phyloP scores from a whole-genome alignment of 2,797 vertebrate species.

The Syndactyla subalaris region DNA sequence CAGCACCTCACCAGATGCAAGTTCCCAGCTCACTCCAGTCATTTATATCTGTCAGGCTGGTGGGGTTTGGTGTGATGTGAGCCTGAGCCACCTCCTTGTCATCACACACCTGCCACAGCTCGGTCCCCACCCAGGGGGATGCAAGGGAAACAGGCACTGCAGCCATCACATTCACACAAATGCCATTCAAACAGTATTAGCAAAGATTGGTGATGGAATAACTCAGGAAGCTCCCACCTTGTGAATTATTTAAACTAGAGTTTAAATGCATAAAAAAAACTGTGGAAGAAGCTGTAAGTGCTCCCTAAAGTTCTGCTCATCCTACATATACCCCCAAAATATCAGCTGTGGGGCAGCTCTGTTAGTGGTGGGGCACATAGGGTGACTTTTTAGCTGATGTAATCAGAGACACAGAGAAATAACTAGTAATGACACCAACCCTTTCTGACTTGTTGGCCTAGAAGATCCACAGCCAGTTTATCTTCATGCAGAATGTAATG shows the following conservation, averaged over 20 bases:
- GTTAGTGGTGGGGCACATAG: background rate
- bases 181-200: background rate
- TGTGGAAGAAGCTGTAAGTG: background rate
- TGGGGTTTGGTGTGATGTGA: fast-evolving
- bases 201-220: background rate
- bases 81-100: background rate
- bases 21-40: background rate
- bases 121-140: background rate
- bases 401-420: background rate
- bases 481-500: background rate
- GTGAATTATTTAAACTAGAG: background rate
- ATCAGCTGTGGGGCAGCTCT: background rate
- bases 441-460: background rate
- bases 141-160: background rate
- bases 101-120: background rate
- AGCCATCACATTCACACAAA: background rate
- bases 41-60: background rate
- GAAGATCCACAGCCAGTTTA: background rate
- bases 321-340: fast-evolving
- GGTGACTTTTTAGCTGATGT: too few species aligned
- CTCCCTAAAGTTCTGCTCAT: background rate
- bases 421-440: background rate
- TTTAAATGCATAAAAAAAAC: background rate
- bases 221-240: fast-evolving
- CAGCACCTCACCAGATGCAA: background rate